Evolutionary conservation across 1,140 invertebrate genomes (phyloP), one percentile per base, ranked within the genome.

Genomic region (Bombus confusus): DNA sequence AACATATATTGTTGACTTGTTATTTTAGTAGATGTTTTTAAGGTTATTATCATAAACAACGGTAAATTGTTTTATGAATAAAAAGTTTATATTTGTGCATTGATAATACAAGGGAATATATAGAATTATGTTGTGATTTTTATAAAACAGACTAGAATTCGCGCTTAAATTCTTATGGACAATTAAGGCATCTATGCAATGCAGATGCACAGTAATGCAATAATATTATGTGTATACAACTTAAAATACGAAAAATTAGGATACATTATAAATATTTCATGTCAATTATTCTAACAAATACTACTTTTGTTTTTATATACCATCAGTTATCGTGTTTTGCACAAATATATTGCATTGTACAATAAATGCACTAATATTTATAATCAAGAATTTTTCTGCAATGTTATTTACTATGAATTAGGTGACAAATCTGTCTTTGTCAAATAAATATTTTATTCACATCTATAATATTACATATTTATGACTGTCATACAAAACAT

Each of bases 401-500:
- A 52, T 37, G 12, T 28, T 8, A 10, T 31, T 2, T 37, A 1
- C 8, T 68, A 68, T 10, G 2, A 34, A n/a, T 66, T 78, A 34
- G 5, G 76, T 66, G 22, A 39, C 5, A 78, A 28, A 43, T 66
- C 6, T 13, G 22, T 59, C 34, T 15, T 80, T 15, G 37, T 64
- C 22, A 64, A 69, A 18, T n/a, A 57, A 31, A 18, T 77, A 41
- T 41, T 37, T 31, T 25, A 76, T 66, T 83, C 41, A 9, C 25
- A 34, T 78, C 52, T 79, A 34, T 69, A n/a, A 57, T 77, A 47
- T 37, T 62, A 43, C 34, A 69, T 52, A 25, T 62, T 80, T 68
- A 37, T 28, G 76, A 43, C 52, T 66, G 15, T 73, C 31, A 43
- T 9, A 34, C n/a, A 66, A 34, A 13, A 72, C 28, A 43, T 68